Evolutionary conservation across 2,113 vertebrate species (phyloP).

Genomic region (Galbula dea): DNA sequence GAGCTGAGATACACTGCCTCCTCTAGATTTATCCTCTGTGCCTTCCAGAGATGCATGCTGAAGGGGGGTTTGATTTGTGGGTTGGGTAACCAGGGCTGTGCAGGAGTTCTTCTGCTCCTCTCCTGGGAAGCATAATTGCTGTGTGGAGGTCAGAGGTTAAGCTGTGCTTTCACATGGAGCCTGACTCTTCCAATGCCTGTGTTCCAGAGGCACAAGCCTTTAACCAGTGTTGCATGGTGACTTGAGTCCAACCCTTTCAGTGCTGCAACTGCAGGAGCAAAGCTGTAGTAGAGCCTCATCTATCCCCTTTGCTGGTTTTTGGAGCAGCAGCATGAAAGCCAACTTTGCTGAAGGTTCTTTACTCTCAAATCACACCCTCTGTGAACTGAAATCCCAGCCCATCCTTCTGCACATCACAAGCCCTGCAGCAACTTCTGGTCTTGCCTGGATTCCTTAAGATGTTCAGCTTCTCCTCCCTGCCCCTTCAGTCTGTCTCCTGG

Average conservation of each 20-base stretch:
- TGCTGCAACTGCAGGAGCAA: neutral
- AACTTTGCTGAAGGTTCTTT: neutral
- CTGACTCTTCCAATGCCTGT: neutral
- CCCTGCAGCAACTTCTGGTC: neutral
- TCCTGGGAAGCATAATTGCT: neutral
- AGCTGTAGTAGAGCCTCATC: neutral
- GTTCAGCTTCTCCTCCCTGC: neutral
- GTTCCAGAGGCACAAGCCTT: neutral
- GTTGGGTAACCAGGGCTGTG: neutral
- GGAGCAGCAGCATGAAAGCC: neutral
- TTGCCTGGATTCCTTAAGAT: neutral
- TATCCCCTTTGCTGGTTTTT: neutral
- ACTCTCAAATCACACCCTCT: neutral
- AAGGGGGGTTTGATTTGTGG: neutral
- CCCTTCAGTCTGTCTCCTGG: neutral
- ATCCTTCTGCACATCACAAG: neutral
- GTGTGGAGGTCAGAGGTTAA: neutral
- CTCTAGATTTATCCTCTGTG: conserved; percentile 48
- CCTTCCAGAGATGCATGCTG: neutral
- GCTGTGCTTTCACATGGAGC: neutral
- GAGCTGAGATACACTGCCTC: conserved; percentile 26
- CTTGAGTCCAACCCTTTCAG: fast-evolving
- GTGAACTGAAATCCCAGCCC: neutral
- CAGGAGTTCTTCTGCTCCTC: neutral
- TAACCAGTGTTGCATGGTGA: neutral